Evolutionary conservation across 2,797 vertebrate species (phyloP).

Genomic region (Anableps anableps): DNA sequence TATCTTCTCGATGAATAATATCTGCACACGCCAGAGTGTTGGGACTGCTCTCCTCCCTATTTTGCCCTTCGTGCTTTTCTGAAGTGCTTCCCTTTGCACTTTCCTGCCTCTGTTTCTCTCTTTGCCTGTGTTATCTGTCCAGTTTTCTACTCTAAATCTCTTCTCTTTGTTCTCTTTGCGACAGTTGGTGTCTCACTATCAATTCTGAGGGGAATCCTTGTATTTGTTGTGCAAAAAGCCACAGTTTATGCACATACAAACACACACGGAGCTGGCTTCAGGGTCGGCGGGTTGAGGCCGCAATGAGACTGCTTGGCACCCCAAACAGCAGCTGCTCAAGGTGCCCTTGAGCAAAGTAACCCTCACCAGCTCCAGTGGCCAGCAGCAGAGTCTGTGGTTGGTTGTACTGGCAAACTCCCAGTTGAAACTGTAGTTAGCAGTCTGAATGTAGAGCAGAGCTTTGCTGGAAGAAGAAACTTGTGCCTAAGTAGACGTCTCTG

Average conservation of each 20-base stretch:
- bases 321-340: constrained; percentile 51
- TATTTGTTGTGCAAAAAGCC: constrained; percentile 37
- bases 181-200: constrained; percentile 19
- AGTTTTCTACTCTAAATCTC: constrained; percentile 9
- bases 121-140: constrained; percentile 18
- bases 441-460: constrained; percentile 24
- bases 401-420: constrained; percentile 47
- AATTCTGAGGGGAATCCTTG: constrained; percentile 48
- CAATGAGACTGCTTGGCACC: constrained; percentile 38
- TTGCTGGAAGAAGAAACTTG: constrained; percentile 21
- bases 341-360: constrained; percentile 64
- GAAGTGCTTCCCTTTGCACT: constrained; percentile 25
- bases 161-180: constrained; percentile 13
- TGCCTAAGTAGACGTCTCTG: constrained; percentile 10
- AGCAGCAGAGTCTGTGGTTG: constrained; percentile 38
- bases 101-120: constrained; percentile 16
- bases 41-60: constrained; percentile 30
- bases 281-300: constrained; percentile 33
- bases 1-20: constrained; percentile 66
- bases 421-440: constrained; percentile 26
- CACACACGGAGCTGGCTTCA: constrained; percentile 31
- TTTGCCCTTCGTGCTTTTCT: constrained; percentile 22
- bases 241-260: constrained; percentile 22
- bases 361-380: constrained; percentile 42
- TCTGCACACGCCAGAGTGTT: constrained; percentile 59